Evolutionary conservation across 2,797 vertebrate species (phyloP), one percentile per base, ranked within the genome.

Genomic region (Naso thynnoides): DNA sequence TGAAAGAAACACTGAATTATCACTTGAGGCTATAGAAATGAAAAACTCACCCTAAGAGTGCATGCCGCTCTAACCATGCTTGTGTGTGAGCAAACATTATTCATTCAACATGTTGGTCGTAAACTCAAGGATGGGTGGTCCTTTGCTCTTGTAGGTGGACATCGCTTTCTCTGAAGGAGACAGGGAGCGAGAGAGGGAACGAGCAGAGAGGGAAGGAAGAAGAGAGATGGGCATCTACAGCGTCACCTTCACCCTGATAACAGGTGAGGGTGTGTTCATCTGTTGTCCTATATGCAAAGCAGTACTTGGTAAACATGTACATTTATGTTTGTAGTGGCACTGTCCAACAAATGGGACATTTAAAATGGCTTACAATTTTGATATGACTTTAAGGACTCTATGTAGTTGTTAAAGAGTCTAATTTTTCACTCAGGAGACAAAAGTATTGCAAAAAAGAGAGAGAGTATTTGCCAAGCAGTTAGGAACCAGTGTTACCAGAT

Each of bases 211-310:
- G 88, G 96, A 89, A 91, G 93, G 92, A 38, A 91, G 87, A 45
- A 92, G 94, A 61, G 95, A 96, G 55, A 90, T 93, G 16, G 96
- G 96, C 65, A 95, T 97, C 87, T 97, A 96, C 87, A 97, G 96
- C 0, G 96, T 98, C 92, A 97, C 96, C 77, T 98, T 98, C 70
- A 96, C 96, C 0, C 93, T 97, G 67, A 93, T 97, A 91, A 95
- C 96, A 73, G 96, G 96, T 39, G 42, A 55, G 38, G 8, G 9
- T 2, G n/a, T 50, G 27, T 47, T 52, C 3, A 33, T 14, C n/a
- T 27, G 27, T 18, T 31, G 9, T n/a, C 18, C 6, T 53, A 31
- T 5, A n/a, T 53, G 9, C 9, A 8, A 29, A 39, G 38, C 33
- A 8, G 8, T 39, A 14, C 1, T 39, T 14, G 38, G 38, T 11